Conservation (phyloP, 2,113 vertebrate genomes). For the Mus spicilegus region DNA sequence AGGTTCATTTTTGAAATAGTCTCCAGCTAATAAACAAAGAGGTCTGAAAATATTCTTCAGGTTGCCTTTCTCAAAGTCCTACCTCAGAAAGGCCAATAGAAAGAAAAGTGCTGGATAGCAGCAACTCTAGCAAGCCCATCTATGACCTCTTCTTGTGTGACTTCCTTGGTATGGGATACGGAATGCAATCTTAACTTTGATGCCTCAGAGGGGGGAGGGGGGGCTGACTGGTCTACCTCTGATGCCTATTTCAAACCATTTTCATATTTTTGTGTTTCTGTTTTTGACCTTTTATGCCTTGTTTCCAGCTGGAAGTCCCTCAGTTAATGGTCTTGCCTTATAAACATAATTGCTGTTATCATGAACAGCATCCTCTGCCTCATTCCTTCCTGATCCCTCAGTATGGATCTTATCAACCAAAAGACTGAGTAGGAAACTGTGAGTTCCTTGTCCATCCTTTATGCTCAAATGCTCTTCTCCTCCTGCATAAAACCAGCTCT, state of each 20-base stretch:
- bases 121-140: background rate
- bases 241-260: background rate
- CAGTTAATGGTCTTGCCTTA: background rate
- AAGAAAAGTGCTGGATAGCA: background rate
- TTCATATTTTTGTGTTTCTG: background rate
- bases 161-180: rapidly evolving
- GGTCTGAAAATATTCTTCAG: background rate
- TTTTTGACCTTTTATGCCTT: background rate
- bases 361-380: background rate
- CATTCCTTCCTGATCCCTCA: background rate
- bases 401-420: background rate
- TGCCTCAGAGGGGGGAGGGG: background rate
- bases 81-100: background rate
- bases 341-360: background rate
- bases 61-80: background rate
- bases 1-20: background rate
- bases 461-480: background rate
- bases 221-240: background rate
- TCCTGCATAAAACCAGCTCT: background rate
- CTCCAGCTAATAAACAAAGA: background rate
- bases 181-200: background rate
- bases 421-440: background rate
- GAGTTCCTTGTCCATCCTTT: background rate
- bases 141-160: background rate
- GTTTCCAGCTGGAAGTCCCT: background rate